Base-by-base conservation (phyloP, 2,797 vertebrate species). In the Pipistrellus pipistrellus region DNA sequence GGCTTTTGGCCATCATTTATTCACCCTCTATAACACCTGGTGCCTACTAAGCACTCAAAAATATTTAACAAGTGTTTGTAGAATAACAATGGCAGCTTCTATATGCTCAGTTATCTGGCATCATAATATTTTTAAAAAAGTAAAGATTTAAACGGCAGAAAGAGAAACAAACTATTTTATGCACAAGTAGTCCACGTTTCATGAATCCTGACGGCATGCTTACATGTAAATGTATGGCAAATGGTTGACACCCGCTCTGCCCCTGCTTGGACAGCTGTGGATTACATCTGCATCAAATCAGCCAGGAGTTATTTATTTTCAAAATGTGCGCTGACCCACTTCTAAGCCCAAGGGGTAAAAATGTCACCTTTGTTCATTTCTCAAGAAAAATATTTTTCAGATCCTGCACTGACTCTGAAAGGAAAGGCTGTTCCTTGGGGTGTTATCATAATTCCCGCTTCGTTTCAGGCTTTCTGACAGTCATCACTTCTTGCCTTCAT, bases 341-440 rank as follows among this genome's bases (percentile, higher is more conserved):
- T 85, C 85, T 94, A 97, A 91, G 85, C 85, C 91, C 91, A 90
- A 88, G 83, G 95, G 85, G 88, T 93, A 94, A 91, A 97, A 97
- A 96, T 96, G 88, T 96, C 91, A 96, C 93, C 97, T 97, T 94
- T 96, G 96, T 95, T 97, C 95, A 83, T 85, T 73, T 90, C 95
- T 97, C 94, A 96, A 96, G 95, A 95, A 96, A 97, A 96, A 95
- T 86, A 92, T 96, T 94, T 90, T 94, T 86, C 91, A 95, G 85
- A 88, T 93, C 55, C 48, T 90, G 25, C 1, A 0, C 71, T 90
- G 85, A 82, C 90, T 93, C 38, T 20, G 44, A 85, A 89, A 91
- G 35, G 35, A 30, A 95, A 95, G 80, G 69, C 68, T 76, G 48
- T 57, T 92, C 69, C 81, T 66, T n/a, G 23, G 62, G 55, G 35